Evolutionary conservation across 2,797 vertebrate genomes (phyloP).

Genomic region (Syngnathus acus): DNA sequence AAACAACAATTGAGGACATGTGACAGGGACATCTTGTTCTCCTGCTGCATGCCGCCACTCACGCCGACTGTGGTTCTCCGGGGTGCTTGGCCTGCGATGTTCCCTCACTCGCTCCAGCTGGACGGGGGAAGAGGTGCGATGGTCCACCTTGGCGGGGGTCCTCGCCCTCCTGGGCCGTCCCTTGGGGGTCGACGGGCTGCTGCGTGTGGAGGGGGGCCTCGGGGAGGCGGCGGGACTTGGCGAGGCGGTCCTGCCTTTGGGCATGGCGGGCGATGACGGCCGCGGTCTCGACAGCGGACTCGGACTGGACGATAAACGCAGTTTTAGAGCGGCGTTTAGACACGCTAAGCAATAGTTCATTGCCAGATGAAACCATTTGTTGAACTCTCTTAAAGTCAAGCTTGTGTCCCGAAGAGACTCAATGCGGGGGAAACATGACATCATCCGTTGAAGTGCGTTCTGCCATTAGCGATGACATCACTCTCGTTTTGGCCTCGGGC

Average conservation of each 20-base stretch:
- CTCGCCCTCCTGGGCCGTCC: constrained; percentile 71
- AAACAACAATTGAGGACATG: too few relatives aligned
- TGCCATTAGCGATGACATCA: constrained; percentile 11
- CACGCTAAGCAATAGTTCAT: not conserved
- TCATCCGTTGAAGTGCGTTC: constrained; percentile 28
- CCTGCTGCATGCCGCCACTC: constrained; percentile 15
- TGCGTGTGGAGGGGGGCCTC: constrained; percentile 59
- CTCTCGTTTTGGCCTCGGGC: constrained; percentile 13
- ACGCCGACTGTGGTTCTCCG: constrained; percentile 61
- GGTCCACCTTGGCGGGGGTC: constrained; percentile 55
- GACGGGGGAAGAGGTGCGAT: constrained; percentile 60
- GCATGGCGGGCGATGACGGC: constrained; percentile 74
- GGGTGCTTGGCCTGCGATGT: constrained; percentile 45
- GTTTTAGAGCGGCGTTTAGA: too few relatives aligned
- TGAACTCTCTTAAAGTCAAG: not conserved
- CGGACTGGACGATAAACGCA: constrained; percentile 42
- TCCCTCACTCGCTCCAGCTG: constrained; percentile 52
- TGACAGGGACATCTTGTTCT: too few relatives aligned
- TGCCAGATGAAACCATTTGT: not conserved
- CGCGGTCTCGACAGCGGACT: constrained; percentile 79
- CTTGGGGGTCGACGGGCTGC: constrained; percentile 74
- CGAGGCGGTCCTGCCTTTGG: constrained; percentile 69
- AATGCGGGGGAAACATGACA: constrained; percentile 28
- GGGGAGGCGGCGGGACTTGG: constrained; percentile 68
- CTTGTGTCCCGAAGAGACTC: not conserved